These are phyloP conservation scores for Drosophila mimetica DNA, from an alignment of 2,888 invertebrate genomes.

Conservation along the genomic window DNA sequence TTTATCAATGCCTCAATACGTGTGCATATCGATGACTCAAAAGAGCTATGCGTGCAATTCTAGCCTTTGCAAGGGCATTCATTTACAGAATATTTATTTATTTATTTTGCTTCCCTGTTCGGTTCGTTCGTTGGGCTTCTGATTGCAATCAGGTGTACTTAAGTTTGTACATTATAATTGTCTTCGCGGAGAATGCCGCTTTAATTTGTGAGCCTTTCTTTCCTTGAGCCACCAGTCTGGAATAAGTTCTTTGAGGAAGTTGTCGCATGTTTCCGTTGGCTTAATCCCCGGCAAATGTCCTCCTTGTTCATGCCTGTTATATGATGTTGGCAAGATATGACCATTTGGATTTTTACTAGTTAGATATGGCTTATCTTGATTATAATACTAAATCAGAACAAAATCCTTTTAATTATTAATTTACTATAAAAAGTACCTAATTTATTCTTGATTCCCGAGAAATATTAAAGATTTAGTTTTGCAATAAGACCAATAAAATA, in stretches of 20 bases:
- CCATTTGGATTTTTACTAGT: neutral
- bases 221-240: neutral
- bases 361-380: neutral
- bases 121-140: neutral
- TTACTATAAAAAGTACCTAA: no score
- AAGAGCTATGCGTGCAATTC: slow-evolving; percentile 7
- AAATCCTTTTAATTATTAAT: no score
- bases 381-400: no score
- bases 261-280: slow-evolving; percentile 10
- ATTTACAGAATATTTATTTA: slow-evolving; percentile 8
- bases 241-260: slow-evolving; percentile 15
- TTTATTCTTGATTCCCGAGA: no score
- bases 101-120: slow-evolving; percentile 5
- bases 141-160: slow-evolving; percentile 6
- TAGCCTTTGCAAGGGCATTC: slow-evolving; percentile 13
- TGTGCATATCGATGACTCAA: slow-evolving; percentile 14
- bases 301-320: slow-evolving; percentile 13
- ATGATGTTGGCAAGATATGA: neutral
- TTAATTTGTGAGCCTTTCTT: slow-evolving; percentile 1
- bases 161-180: neutral
- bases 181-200: neutral
- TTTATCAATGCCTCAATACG: slow-evolving; percentile 8
- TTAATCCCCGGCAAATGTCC: slow-evolving; percentile 11
- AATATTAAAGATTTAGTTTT: no score
- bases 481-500: no score